Evolutionary conservation across 1,140 invertebrate genomes (phyloP), one percentile per base, ranked within the genome.

Genomic region (Schlechtendalia chinensis): DNA sequence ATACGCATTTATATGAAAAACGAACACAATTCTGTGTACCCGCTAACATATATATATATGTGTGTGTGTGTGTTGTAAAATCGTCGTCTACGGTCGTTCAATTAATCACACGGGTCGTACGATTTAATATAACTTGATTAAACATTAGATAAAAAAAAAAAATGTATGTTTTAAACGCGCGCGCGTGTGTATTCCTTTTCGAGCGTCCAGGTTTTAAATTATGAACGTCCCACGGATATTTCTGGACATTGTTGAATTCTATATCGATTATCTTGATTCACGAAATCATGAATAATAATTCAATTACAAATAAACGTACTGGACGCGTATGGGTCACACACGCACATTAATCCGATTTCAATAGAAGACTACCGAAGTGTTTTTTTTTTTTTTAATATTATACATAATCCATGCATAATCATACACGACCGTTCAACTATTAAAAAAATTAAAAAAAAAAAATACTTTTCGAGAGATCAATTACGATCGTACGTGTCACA

Each of bases 131-230:
- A 19, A 10, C 39, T 69, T 50, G 67, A 69, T 69, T 69, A 27
- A 69, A 69, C 67, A 24, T 47, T 69, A 69, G 67, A 69, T 69
- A 69, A 69, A 27, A 69, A 69, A 69, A 50, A 69, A 69, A 27
- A 69, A 69, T 47, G 65, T 45, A 47, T 50, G 50, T 50, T 45
- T 63, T 63, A 63, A 63, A 63, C 19, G 19, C 19, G 16, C 19
- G 19, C 19, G 16, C 10, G 8, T 39, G 8, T 63, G 17, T 29
- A 32, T 54, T 6, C 10, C n/a, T 19, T 58, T 59, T 59, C 10
- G 11, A 59, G 24, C 4, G 12, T 24, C 56, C 22, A 10, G 67
- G 67, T 69, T 50, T n/a, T 69, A 47, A 69, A 50, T 69, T 50
- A 69, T 69, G 39, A 50, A 50, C 67, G 47, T 69, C 67, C 67